Evolutionary conservation across 2,888 invertebrate species (phyloP), one percentile per base, ranked within the genome.

Genomic region (Eustalomyia histrio): DNA sequence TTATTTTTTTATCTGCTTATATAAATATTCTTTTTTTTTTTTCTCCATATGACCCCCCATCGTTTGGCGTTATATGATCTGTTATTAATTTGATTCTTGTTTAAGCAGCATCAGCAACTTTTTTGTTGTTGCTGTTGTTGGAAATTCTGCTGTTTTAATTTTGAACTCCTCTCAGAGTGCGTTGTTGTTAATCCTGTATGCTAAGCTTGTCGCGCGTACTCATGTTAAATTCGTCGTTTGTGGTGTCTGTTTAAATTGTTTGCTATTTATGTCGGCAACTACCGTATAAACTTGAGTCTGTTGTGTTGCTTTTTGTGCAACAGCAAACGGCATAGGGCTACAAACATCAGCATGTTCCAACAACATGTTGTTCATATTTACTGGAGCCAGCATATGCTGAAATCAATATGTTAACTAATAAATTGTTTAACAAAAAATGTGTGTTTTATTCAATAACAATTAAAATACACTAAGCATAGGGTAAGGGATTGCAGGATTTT

Each of bases 191-290:
- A 68, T 82, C 63, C 76, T 79, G 76, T 79, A 33, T 57, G 69
- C 53, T 67, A 50, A 67, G 72, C 73, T 78, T 81, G 81, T 81
- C 75, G 78, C 81, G 29, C 74, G 53, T 81, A 67, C 64, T 73
- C 76, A 80, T 81, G 76, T 78, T 78, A 29, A 69, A 78, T 67
- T 55, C 67, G 35, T 58, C 57, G 67, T 78, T 75, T 78, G 78
- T 85, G 84, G 84, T 84, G 84, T 84, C 83, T 82, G 83, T 75
- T 84, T 88, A 88, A 89, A 88, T 89, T 88, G 89, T 87, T 78
- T 87, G 90, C 89, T 90, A 90, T 90, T 90, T 90, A 90, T 90
- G 90, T 90, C 88, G 89, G 88, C 89, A 90, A 90, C 90, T 90
- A 89, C 89, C 89, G 89, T 88, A 89, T 89, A 89, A 89, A 73